Evolutionary conservation across 2,113 vertebrate species (phyloP).

Genomic region (Bothrops jararaca): DNA sequence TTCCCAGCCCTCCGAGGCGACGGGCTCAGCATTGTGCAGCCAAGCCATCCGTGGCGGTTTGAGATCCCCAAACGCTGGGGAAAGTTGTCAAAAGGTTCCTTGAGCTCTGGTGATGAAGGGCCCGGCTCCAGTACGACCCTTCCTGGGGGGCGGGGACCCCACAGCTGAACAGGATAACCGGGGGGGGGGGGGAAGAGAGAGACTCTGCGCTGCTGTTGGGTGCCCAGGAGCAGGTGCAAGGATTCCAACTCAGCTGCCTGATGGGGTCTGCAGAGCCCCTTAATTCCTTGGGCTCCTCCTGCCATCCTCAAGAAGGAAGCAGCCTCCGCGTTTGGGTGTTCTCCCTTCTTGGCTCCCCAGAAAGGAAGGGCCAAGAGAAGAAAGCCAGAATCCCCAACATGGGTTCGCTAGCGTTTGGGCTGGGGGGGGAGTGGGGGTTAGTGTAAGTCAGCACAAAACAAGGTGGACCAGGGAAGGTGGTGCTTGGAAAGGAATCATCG

Average conservation of each 20-base stretch:
- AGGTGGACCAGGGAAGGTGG: not conserved
- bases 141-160: too few relatives aligned
- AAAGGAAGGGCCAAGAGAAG: conserved; percentile 33
- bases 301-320: conserved; percentile 20
- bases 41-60: not conserved
- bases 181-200: rapidly evolving
- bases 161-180: not conserved
- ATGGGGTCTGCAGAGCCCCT: not conserved
- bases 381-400: conserved; percentile 20
- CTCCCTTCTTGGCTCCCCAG: conserved; percentile 38
- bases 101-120: not conserved
- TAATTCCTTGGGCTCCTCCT: conserved; percentile 15
- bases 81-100: not conserved
- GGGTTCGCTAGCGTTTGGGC: not conserved
- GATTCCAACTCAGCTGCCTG: not conserved
- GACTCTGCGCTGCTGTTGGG: too few relatives aligned
- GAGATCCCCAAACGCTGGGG: not conserved
- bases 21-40: rapidly evolving
- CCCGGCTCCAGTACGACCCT: not conserved
- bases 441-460: conserved; percentile 24
- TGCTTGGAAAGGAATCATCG: not conserved
- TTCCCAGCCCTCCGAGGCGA: not conserved
- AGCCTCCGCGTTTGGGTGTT: not conserved
- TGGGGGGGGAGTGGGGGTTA: conserved; percentile 15
- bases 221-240: not conserved